These are phyloP conservation scores for Ceratina australensis DNA, from an alignment of 1,140 invertebrate species.

Conservation along the genomic window DNA sequence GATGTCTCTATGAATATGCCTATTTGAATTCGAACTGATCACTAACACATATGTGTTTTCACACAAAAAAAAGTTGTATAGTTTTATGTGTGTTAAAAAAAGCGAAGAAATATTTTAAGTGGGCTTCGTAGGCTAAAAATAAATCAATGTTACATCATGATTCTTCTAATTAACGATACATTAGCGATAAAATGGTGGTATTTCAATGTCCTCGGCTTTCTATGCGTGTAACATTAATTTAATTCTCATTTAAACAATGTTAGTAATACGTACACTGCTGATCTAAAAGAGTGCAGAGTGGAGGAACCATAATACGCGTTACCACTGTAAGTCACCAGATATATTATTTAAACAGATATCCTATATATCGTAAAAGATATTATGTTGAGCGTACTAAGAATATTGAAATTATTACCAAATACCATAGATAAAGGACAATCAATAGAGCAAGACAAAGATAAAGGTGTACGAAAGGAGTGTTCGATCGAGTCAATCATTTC, in stretches of 20 bases:
- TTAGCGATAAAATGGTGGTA: constrained; percentile 18
- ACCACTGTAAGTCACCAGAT: constrained; percentile 73
- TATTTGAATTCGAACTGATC: no score
- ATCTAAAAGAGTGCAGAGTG: constrained; percentile 73
- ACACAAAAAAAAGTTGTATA: background rate
- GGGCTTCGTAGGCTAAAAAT: constrained; percentile 21
- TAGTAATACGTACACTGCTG: constrained; percentile 72
- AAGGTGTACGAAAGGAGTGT: constrained; percentile 28
- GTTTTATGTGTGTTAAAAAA: constrained; percentile 4
- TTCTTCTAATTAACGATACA: constrained; percentile 1
- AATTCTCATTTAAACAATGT: constrained; percentile 47
- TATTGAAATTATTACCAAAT: constrained; percentile 44
- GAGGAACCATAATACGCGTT: constrained; percentile 72
- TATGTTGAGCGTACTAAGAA: constrained; percentile 9
- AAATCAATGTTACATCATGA: constrained; percentile 54
- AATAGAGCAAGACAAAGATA: constrained; percentile 48
- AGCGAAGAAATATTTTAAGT: constrained; percentile 57
- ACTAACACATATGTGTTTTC: no score
- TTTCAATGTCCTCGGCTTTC: background rate
- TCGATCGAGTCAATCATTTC: constrained; percentile 14
- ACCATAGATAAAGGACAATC: constrained; percentile 49
- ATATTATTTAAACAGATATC: constrained; percentile 57
- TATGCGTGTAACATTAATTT: constrained; percentile 54
- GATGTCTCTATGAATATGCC: background rate
- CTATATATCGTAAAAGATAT: constrained; percentile 39